Base-by-base conservation (phyloP, 1,140 invertebrate genomes). In the Adelges cooleyi region DNA sequence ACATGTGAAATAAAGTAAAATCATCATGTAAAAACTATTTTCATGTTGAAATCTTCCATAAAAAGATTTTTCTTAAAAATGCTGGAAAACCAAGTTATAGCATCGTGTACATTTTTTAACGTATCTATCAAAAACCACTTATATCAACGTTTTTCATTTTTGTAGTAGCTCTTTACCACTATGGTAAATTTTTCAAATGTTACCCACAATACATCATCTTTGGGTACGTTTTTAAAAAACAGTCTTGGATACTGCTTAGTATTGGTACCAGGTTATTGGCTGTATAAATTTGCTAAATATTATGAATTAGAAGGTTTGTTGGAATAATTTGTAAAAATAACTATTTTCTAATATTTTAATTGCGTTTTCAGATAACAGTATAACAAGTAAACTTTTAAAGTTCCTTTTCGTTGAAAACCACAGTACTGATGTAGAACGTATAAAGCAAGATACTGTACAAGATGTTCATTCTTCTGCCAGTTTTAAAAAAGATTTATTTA, bases 241-340 rank as follows among this genome's bases (percentile, higher is more conserved):
- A 13, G 42, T 20, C 42, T 62, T 62, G 56, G 56, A 48, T 62
- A 62, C 46, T 62, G 56, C 6, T 22, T 62, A 33, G 20, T 62
- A 46, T 17, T 62, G 15, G 20, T 62, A 3, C 56, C 56, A 29
- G 56, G 56, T 18, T 62, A 62, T 48, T 62, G 42, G 56, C 42
- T 62, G 18, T 62, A 46, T 18, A 48, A 48, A 62, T 62, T 33
- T 29, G 17, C 56, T 18, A 46, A 29, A 46, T 11, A 44, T 20
- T 42, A 62, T 46, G 56, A 62, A 29, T 62, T 62, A 15, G 42
- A 25, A 62, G 56, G 56, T 33, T 33, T 33, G 29, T 33, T 59
- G 27, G 17, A 62, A 20, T 33, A 33, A 5, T 27, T 44, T 17
- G 18, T 56, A 23, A 10, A 27, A 46, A 62, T 46, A 29, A 20